Conservation (phyloP, 2,888 invertebrate species). For the Cryptosula pallasiana region DNA sequence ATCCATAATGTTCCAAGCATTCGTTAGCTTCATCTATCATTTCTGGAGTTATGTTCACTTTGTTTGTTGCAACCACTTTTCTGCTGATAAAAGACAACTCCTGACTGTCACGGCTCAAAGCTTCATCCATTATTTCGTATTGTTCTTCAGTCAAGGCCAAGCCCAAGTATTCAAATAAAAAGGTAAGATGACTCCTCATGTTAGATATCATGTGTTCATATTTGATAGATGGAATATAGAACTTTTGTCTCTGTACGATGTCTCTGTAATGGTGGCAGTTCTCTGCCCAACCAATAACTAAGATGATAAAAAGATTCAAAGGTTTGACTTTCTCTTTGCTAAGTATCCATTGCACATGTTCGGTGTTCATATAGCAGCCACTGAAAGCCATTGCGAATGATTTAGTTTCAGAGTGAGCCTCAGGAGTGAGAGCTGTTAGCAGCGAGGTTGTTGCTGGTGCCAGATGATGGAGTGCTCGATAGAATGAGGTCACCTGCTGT, state of each 20-base stretch:
- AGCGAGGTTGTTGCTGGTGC: too few relatives aligned
- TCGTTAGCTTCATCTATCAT: not conserved
- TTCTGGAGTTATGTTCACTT: not conserved
- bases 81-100: not conserved
- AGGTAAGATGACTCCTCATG: not conserved
- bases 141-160: not conserved
- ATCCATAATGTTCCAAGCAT: not conserved
- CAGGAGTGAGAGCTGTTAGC: too few relatives aligned
- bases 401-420: too few relatives aligned
- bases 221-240: not conserved
- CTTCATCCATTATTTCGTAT: not conserved
- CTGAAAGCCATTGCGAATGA: too few relatives aligned
- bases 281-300: too few relatives aligned
- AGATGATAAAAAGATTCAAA: too few relatives aligned
- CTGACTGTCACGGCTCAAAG: not conserved
- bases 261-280: too few relatives aligned
- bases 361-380: too few relatives aligned
- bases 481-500: slow-evolving; percentile 1
- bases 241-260: not conserved
- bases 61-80: not conserved
- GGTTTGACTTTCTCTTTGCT: too few relatives aligned
- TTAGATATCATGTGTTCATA: not conserved
- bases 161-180: not conserved
- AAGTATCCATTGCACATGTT: too few relatives aligned
- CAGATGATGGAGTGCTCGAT: too few relatives aligned